phyloP scores from a whole-genome alignment of 1,140 invertebrate species.

The Drosophila parabipectinata region DNA sequence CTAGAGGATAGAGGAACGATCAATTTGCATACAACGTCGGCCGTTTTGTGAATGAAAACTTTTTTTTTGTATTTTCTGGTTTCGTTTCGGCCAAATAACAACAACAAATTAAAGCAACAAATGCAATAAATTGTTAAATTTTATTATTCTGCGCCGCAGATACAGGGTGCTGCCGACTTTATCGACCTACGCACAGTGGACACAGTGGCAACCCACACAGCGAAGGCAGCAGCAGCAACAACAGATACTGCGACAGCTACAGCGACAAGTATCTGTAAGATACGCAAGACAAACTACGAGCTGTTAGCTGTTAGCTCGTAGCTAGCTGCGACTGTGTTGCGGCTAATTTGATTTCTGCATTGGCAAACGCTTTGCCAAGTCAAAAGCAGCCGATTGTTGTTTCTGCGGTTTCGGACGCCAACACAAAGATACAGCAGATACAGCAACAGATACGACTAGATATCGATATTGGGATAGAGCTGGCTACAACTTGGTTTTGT shows the following conservation, averaged over 20 bases:
- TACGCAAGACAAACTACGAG: constrained; percentile 60
- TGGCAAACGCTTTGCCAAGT: constrained; percentile 74
- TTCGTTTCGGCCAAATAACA: constrained; percentile 55
- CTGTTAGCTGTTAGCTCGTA: constrained; percentile 4
- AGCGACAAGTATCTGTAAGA: constrained; percentile 69
- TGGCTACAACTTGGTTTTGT: constrained; percentile 43
- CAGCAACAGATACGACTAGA: constrained; percentile 46
- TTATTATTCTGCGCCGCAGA: constrained; percentile 66
- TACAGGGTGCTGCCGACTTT: constrained; percentile 59
- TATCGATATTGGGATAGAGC: constrained; percentile 33
- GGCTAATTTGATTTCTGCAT: constrained; percentile 79
- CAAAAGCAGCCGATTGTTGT: constrained; percentile 72
- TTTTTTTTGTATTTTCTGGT: constrained; percentile 31
- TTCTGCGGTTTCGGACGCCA: constrained; percentile 59
- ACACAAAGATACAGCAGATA: constrained; percentile 52
- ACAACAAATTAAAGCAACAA: constrained; percentile 78
- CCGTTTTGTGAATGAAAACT: constrained; percentile 80
- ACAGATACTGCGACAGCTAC: constrained; percentile 8
- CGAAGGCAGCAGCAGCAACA: constrained; percentile 3
- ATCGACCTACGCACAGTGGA: constrained; percentile 65
- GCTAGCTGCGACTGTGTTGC: constrained; percentile 43
- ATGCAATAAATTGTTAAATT: constrained; percentile 83
- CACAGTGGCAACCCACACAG: constrained; percentile 50
- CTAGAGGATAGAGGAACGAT: constrained; percentile 44
- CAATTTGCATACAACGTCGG: constrained; percentile 77